phyloP scores from a whole-genome alignment of 2,888 invertebrate species.

The Crepidodera aurea region DNA sequence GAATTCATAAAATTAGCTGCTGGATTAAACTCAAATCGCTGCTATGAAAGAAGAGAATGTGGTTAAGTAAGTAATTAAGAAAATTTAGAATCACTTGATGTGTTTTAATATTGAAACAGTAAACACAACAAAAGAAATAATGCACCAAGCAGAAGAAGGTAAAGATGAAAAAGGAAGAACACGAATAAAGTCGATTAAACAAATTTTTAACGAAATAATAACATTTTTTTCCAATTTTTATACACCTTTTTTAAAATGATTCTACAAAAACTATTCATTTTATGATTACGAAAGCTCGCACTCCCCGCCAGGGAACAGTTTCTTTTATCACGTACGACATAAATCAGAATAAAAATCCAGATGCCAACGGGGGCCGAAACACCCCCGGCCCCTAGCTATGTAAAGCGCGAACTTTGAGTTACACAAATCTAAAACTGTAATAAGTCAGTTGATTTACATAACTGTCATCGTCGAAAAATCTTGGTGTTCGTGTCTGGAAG shows the following conservation, averaged over 20 bases:
- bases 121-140: too few relatives aligned
- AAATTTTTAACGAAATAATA: too few relatives aligned
- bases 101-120: too few relatives aligned
- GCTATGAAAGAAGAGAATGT: too few relatives aligned
- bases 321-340: conserved; percentile 41
- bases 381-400: conserved; percentile 18
- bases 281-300: not conserved
- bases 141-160: too few relatives aligned
- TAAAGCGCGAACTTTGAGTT: conserved; percentile 40
- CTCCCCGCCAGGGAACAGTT: not conserved
- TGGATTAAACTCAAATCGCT: too few relatives aligned
- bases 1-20: too few relatives aligned
- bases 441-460: conserved; percentile 51
- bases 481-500: conserved; percentile 40
- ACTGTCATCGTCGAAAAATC: conserved; percentile 44
- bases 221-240: too few relatives aligned
- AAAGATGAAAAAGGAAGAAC: too few relatives aligned
- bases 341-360: conserved; percentile 44
- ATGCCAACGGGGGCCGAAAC: not conserved
- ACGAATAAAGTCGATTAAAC: too few relatives aligned
- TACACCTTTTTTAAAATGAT: not conserved
- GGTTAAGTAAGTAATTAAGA: too few relatives aligned
- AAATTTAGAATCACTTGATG: too few relatives aligned
- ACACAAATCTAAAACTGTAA: conserved; percentile 48
- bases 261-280: not conserved